Evolutionary conservation across 2,113 vertebrate species (phyloP).

Genomic region (Galeopterus variegatus): DNA sequence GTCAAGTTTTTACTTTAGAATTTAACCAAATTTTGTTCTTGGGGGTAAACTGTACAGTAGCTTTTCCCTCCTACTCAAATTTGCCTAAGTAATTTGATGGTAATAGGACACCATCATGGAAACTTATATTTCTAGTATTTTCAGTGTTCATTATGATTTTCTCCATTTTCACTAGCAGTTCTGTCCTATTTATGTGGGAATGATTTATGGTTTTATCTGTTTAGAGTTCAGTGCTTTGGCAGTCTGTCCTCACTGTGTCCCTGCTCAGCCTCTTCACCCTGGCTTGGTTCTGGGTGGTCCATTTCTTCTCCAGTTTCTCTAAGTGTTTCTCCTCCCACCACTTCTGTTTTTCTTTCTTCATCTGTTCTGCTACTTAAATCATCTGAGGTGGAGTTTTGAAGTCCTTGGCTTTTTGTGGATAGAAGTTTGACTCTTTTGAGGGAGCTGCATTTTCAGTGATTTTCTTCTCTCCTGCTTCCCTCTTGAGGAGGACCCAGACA

Average conservation of each 20-base stretch:
- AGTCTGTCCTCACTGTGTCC: slow-evolving; percentile 50
- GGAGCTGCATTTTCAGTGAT: slow-evolving; percentile 79
- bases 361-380: slow-evolving; percentile 74
- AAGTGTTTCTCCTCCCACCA: slow-evolving; percentile 51
- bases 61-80: slow-evolving; percentile 21
- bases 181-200: slow-evolving; percentile 74
- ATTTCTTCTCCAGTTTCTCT: slow-evolving; percentile 71
- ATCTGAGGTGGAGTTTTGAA: not conserved
- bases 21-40: slow-evolving; percentile 74
- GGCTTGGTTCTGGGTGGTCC: slow-evolving; percentile 63
- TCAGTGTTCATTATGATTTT: slow-evolving; percentile 68
- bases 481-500: slow-evolving; percentile 93
- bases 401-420: slow-evolving; percentile 80
- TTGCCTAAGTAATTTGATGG: slow-evolving; percentile 16
- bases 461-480: slow-evolving; percentile 82
- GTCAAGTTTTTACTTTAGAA: slow-evolving; percentile 49
- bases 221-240: slow-evolving; percentile 60
- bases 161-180: not conserved
- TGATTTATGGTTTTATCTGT: slow-evolving; percentile 43
- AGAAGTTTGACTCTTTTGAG: slow-evolving; percentile 69
- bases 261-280: slow-evolving; percentile 54
- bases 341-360: slow-evolving; percentile 78
- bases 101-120: slow-evolving; percentile 46
- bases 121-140: not conserved
- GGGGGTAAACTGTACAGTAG: not conserved